Base-by-base conservation (phyloP, 2,113 vertebrate genomes). In the Jacana jacana region DNA sequence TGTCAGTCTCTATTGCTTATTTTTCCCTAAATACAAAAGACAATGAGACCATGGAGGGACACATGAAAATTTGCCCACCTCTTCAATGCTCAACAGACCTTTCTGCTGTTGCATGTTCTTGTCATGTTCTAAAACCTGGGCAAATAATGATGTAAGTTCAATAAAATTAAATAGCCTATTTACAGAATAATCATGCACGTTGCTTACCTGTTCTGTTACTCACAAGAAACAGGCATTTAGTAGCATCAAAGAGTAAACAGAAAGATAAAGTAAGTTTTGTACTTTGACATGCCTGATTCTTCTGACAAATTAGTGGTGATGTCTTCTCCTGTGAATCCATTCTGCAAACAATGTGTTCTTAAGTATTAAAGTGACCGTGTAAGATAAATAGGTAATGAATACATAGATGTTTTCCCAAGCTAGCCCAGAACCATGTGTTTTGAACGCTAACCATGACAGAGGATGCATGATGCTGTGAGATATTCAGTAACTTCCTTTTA, bases 341-440 rank as follows among this genome's bases (percentile, higher is more conserved):
- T 65, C 78, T 73, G 54, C 13, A 82, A 92, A 87, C 61, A 81
- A 4, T 42, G 44, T 35, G 19, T 44, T 69, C 63, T 85, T 79
- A 76, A 86, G 66, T 78, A 78, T n/a, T 71, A 71, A 55, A 81
- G 33, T 39, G 42, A 94, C 13, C 70, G 66, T 30, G 30, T 63
- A 78, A 63, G 28, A 9, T 90, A 58, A 95, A 82, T 91, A 80
- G 94, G 78, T 75, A 90, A 91, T 23, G 25, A 86, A 77, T 75
- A 70, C 19, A 80, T 9, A 28, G 79, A 81, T 72, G 42, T 66
- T 61, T 81, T 91, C 79, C 55, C 46, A 68, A 83, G 75, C 18
- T 31, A 91, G 60, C 0, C 3, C 69, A 92, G 65, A 93, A 64
- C 9, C 0, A 0, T 28, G 28, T 79, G 52, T 57, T 92, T 75